Base-by-base conservation (phyloP, 2,888 invertebrate species). In the Brachynemurus nebulosus region DNA sequence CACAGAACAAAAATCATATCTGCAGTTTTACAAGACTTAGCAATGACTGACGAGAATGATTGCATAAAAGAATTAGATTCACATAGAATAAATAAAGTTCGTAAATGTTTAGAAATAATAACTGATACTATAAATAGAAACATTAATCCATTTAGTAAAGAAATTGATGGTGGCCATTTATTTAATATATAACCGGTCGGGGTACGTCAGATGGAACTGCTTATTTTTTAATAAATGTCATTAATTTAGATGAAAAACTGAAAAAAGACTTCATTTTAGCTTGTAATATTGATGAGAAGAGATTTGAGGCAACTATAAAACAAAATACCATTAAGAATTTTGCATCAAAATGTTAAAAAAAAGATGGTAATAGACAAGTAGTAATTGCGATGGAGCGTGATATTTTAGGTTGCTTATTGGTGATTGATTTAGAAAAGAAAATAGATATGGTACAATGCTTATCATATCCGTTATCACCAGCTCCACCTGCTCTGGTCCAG, bases 381-480 rank as follows among this genome's bases (percentile, higher is more conserved):
- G n/a, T n/a, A n/a, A n/a, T n/a, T n/a, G n/a, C n/a, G n/a, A n/a
- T n/a, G n/a, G n/a, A n/a, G n/a, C n/a, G n/a, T n/a, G n/a, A n/a
- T n/a, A n/a, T n/a, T n/a, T n/a, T n/a, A n/a, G n/a, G n/a, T n/a
- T n/a, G n/a, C n/a, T n/a, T n/a, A n/a, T n/a, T n/a, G n/a, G n/a
- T n/a, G n/a, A n/a, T 60, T 42, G 47, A 47, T 48, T 4, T 59
- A 1, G 42, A 56, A 0, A 54, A 59, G 49, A 56, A 59, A 53
- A 51, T 54, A 19, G 46, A 59, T 49, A 7, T 60, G 0, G 57
- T 57, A 48, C 39, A 45, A 45, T 57, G 56, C 19, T 40, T 59
- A 17, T 43, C 56, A 9, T 58, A 48, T 50, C 55, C 56, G 27
- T 48, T 58, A 67, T 57, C 53, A 67, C 65, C 50, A 3, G 47